phyloP scores from a whole-genome alignment of 2,888 invertebrate genomes.

The Patella caerulea region DNA sequence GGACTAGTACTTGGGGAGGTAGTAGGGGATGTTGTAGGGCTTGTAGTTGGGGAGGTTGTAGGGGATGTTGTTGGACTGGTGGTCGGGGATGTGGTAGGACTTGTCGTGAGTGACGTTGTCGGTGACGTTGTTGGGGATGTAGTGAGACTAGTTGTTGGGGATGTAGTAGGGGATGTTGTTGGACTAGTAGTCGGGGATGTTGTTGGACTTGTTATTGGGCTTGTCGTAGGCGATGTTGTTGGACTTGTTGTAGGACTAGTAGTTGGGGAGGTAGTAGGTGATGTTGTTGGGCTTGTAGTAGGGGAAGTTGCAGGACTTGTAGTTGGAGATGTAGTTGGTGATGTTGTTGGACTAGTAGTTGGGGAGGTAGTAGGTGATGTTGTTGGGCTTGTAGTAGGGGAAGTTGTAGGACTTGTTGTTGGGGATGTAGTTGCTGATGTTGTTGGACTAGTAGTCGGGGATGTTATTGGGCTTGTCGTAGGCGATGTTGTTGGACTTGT shows the following conservation, averaged over 20 bases:
- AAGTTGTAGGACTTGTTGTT: not conserved
- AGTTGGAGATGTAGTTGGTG: not conserved
- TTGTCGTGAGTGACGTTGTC: too few relatives aligned
- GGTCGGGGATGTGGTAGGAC: not conserved
- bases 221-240: not conserved
- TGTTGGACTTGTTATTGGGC: not conserved
- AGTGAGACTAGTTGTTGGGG: not conserved
- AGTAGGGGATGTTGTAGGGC: too few relatives aligned
- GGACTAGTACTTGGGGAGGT: too few relatives aligned
- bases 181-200: not conserved
- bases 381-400: not conserved
- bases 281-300: not conserved
- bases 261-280: not conserved
- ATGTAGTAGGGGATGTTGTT: not conserved
- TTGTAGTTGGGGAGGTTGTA: too few relatives aligned
- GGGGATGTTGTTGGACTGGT: not conserved
- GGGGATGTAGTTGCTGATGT: not conserved
- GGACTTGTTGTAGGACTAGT: not conserved
- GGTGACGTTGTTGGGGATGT: not conserved
- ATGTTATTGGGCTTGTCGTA: too few relatives aligned
- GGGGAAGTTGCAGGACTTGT: not conserved
- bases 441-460: not conserved
- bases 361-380: not conserved
- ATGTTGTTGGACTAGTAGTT: not conserved
- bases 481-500: too few relatives aligned